Evolutionary conservation across 2,113 vertebrate genomes (phyloP).

Genomic region (Myiagra hebetior): DNA sequence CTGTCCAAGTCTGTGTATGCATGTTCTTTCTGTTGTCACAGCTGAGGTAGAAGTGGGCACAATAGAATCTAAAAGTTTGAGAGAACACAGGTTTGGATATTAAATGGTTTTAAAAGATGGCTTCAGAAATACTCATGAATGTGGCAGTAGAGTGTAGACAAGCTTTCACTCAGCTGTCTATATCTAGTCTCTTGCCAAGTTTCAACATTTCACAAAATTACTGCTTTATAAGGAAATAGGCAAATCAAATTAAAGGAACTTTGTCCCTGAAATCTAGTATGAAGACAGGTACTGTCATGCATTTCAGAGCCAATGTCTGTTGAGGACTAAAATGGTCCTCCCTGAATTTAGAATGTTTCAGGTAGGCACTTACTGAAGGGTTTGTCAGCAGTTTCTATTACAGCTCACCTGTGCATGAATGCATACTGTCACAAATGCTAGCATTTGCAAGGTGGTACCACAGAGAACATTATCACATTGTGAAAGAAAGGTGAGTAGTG

Average conservation of each 20-base stretch:
- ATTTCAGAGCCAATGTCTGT: background rate
- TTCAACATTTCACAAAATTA: background rate
- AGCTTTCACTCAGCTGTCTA: background rate
- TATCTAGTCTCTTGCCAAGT: background rate
- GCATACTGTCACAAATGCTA: background rate
- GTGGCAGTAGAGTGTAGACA: background rate
- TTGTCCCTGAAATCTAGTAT: background rate
- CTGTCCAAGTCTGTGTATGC: background rate
- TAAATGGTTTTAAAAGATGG: background rate
- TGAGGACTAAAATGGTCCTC: background rate
- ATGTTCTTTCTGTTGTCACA: background rate
- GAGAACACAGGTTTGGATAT: background rate
- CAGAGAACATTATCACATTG: background rate
- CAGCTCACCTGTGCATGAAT: background rate
- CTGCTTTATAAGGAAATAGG: background rate
- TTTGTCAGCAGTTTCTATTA: slow-evolving; percentile 13
- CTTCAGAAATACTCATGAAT: background rate
- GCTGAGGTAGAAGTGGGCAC: background rate
- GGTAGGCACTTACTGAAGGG: background rate
- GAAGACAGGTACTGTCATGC: background rate
- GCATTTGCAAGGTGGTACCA: background rate
- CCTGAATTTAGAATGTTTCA: background rate
- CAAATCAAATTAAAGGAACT: background rate
- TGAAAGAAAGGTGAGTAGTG: background rate
- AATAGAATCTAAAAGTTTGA: background rate